phyloP scores from a whole-genome alignment of 2,797 vertebrate species.

The Delichon dasypus region DNA sequence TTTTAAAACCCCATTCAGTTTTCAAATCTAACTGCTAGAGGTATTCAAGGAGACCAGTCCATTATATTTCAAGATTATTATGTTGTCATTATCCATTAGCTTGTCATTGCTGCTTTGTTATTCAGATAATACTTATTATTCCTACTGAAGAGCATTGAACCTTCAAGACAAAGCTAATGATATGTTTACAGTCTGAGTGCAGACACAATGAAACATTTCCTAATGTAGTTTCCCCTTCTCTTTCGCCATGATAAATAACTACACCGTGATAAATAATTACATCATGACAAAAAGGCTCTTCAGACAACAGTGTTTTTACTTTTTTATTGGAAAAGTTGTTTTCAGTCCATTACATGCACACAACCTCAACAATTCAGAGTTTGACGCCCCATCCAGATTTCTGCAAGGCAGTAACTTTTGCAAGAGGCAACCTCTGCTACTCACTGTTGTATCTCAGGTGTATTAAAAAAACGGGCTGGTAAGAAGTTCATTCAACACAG shows the following conservation, averaged over 20 bases:
- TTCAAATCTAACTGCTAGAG: neutral
- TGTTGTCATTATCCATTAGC: neutral
- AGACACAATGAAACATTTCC: constrained; percentile 8
- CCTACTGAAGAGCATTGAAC: neutral
- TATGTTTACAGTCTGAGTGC: neutral
- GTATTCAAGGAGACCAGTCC: neutral
- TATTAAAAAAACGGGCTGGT: neutral
- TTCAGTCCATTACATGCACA: neutral
- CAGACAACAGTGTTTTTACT: neutral
- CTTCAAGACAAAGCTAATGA: neutral
- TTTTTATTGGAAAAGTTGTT: neutral
- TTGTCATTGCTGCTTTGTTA: constrained; percentile 16
- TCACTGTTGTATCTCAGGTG: neutral
- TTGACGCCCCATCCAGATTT: neutral
- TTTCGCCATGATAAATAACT: constrained; percentile 4
- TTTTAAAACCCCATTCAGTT: neutral
- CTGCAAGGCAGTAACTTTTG: neutral
- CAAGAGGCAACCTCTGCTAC: neutral
- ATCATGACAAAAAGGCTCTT: neutral
- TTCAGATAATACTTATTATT: constrained; percentile 15
- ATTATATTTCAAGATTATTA: neutral
- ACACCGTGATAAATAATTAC: neutral
- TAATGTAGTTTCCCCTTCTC: neutral
- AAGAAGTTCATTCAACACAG: neutral
- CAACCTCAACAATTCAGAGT: neutral